A percentile compares a stretch with the other conserved stretches of the same genome.
phyloP scores from a whole-genome alignment of 2,888 invertebrate genomes.

The Glyphotaelius pellucidus region DNA sequence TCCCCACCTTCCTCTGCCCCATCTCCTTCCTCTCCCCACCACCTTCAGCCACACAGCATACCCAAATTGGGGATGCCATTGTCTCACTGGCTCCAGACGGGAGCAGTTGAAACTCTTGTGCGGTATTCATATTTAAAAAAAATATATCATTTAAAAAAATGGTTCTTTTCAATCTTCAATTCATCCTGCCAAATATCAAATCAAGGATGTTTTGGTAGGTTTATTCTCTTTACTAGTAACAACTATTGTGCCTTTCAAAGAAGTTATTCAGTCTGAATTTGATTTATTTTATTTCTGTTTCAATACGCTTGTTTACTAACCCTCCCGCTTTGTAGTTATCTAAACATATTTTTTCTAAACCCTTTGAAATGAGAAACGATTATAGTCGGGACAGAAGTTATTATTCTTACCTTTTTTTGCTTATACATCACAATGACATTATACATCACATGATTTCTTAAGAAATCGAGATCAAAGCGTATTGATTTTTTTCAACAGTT shows the following conservation, averaged over 20 bases:
- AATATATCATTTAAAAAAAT: neutral
- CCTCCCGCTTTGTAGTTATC: neutral
- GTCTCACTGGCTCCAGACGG: too few species aligned
- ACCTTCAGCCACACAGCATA: too few species aligned
- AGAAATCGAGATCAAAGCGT: conserved; percentile 15
- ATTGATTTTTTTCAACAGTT: neutral
- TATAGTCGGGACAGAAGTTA: neutral
- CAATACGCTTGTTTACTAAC: neutral
- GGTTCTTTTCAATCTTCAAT: neutral
- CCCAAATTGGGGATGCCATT: too few species aligned
- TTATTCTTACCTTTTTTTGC: neutral
- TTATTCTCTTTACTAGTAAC: neutral
- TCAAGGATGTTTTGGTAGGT: neutral
- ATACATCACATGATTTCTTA: too few species aligned
- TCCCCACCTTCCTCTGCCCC: too few species aligned
- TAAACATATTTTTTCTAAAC: neutral
- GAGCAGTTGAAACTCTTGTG: too few species aligned
- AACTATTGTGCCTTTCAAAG: neutral
- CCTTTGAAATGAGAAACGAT: neutral
- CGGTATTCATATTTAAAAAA: too few species aligned
- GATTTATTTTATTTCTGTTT: neutral
- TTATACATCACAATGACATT: neutral
- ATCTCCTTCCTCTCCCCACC: too few species aligned
- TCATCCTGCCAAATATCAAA: neutral
- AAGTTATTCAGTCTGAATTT: neutral